A percentile compares a stretch with the other conserved stretches of the same genome.
Evolutionary conservation across 2,113 vertebrate genomes (phyloP).

Genomic region (Empidonax traillii): DNA sequence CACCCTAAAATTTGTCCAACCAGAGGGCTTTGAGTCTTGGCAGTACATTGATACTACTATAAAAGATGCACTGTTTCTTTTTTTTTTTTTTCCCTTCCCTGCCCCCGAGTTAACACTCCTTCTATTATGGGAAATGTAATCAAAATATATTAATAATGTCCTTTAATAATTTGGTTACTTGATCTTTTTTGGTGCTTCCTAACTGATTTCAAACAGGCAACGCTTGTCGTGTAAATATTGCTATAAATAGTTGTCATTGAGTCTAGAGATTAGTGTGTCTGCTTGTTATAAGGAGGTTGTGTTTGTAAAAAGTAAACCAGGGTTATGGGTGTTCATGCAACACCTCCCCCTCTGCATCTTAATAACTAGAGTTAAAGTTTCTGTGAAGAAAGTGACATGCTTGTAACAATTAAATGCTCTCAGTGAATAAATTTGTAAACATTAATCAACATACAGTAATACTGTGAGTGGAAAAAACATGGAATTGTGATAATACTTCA

Average conservation of each 20-base stretch:
- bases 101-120: not conserved
- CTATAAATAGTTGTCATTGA: constrained; percentile 1
- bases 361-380: not conserved
- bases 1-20: not conserved
- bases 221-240: not conserved
- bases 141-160: not conserved
- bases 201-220: not conserved
- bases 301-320: not conserved
- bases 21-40: not conserved
- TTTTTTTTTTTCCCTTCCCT: rapidly evolving
- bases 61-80: not conserved
- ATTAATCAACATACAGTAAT: not conserved
- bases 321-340: not conserved
- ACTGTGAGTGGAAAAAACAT: not conserved
- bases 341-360: not conserved
- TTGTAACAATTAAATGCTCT: not conserved
- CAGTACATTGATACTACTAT: not conserved
- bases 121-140: not conserved
- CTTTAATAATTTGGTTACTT: not conserved
- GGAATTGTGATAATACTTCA: not conserved
- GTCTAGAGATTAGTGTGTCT: not conserved
- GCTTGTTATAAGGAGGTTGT: not conserved
- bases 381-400: not conserved
- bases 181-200: not conserved
- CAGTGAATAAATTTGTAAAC: not conserved